These are phyloP conservation scores for Antheraea mylitta DNA, from an alignment of 1,140 invertebrate species.

Conservation along the genomic window DNA sequence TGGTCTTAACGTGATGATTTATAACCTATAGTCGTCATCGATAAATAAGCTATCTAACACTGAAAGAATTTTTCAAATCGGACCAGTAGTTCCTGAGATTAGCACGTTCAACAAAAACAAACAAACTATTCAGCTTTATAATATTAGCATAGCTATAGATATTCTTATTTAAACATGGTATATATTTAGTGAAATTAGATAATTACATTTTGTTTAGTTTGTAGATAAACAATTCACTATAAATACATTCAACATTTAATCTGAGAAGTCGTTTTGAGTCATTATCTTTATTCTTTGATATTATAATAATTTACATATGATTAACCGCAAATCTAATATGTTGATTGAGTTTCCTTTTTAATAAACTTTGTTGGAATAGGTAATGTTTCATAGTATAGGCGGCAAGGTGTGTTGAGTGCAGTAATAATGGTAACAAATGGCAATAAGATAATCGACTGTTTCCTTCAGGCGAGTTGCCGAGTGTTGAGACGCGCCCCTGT, in stretches of 20 bases:
- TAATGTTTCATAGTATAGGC: background rate
- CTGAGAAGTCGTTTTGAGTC: background rate
- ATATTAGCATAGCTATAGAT: too few species aligned
- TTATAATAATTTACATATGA: background rate
- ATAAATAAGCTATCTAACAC: too few species aligned
- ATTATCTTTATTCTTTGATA: background rate
- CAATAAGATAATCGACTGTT: conserved; percentile 64
- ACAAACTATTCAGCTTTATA: too few species aligned
- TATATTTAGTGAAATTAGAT: too few species aligned
- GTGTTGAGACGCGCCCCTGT: conserved; percentile 37
- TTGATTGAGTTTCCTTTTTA: background rate
- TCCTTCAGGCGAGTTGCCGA: conserved; percentile 45
- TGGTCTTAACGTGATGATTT: too few species aligned
- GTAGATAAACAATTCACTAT: background rate
- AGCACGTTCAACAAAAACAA: too few species aligned
- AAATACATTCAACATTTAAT: background rate
- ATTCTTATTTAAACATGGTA: too few species aligned
- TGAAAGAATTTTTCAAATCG: too few species aligned
- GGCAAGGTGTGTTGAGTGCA: background rate
- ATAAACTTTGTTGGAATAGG: background rate
- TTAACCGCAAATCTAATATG: too few species aligned
- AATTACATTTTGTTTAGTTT: too few species aligned
- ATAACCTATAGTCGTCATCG: too few species aligned
- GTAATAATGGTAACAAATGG: conserved; percentile 44
- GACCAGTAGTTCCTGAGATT: too few species aligned